Evolutionary conservation across 2,797 vertebrate species (phyloP).

Genomic region (Balearica regulorum): DNA sequence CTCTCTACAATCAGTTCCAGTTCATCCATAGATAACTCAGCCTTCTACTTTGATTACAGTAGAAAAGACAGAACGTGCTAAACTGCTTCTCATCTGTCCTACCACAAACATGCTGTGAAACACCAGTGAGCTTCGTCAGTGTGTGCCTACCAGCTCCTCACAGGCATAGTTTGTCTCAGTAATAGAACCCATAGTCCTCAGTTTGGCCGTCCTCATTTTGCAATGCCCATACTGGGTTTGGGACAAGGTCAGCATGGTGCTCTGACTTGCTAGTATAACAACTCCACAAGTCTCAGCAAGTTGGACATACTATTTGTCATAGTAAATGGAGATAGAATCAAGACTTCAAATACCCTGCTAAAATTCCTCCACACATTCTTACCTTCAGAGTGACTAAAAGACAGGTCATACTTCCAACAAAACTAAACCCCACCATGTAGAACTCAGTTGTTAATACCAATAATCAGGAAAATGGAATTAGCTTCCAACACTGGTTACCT

Average conservation of each 20-base stretch:
- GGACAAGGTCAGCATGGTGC: not conserved
- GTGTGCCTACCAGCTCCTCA: not conserved
- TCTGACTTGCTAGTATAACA: not conserved
- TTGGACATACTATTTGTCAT: not conserved
- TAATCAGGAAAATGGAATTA: not conserved
- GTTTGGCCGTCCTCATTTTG: not conserved
- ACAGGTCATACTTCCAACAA: not conserved
- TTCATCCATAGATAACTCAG: not conserved
- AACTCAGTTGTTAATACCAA: not conserved
- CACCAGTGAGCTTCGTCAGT: not conserved
- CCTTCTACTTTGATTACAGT: not conserved
- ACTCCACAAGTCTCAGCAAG: not conserved
- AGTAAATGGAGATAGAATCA: not conserved
- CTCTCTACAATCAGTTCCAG: not conserved
- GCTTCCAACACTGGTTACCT: not conserved
- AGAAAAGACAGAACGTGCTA: not conserved
- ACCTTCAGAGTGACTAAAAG: not conserved
- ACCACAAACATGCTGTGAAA: not conserved
- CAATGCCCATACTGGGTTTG: not conserved
- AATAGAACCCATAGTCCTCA: not conserved
- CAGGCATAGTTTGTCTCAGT: not conserved
- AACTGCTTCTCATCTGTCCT: not conserved
- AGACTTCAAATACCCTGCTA: not conserved
- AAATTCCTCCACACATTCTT: not conserved
- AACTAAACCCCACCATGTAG: not conserved